Percentiles rank a stretch among this genome's conserved stretches.
Conservation (phyloP, 2,113 vertebrate genomes). For the Camelus dromedarius region DNA sequence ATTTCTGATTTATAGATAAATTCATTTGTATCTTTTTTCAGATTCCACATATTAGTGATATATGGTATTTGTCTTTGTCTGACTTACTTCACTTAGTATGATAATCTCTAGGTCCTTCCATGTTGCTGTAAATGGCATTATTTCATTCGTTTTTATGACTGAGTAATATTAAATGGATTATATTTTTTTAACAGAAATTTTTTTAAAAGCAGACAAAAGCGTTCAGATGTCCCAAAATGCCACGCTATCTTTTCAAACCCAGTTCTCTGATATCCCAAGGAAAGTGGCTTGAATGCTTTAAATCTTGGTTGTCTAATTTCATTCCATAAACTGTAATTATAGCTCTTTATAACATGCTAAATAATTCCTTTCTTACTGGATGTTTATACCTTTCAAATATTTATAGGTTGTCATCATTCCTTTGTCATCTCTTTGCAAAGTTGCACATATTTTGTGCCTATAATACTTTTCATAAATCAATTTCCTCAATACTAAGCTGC, state of each 20-base stretch:
- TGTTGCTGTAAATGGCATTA: too few species aligned
- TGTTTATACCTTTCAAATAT: slow-evolving; percentile 76
- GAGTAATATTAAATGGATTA: not conserved
- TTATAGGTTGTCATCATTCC: slow-evolving; percentile 64
- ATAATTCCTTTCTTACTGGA: slow-evolving; percentile 58
- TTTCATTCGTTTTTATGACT: too few species aligned
- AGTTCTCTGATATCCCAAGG: not conserved
- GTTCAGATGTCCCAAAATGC: slow-evolving; percentile 21
- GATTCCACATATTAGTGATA: too few species aligned
- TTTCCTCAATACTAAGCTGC: slow-evolving; percentile 57
- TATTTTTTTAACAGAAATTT: not conserved
- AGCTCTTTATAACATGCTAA: slow-evolving; percentile 71
- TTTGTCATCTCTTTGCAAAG: slow-evolving; percentile 69
- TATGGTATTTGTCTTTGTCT: too few species aligned
- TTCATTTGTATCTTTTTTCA: too few species aligned
- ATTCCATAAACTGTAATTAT: slow-evolving; percentile 69
- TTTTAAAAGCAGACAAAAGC: not conserved
- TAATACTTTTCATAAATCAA: slow-evolving; percentile 65
- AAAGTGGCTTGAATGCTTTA: slow-evolving; percentile 39
- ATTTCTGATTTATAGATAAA: too few species aligned
- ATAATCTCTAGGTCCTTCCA: too few species aligned
- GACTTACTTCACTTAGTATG: too few species aligned
- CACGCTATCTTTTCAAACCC: slow-evolving; percentile 52
- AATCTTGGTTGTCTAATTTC: slow-evolving; percentile 65
- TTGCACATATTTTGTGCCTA: slow-evolving; percentile 62